These are phyloP conservation scores for Rhea americana DNA, from an alignment of 2,113 vertebrate species.

Conservation along the genomic window DNA sequence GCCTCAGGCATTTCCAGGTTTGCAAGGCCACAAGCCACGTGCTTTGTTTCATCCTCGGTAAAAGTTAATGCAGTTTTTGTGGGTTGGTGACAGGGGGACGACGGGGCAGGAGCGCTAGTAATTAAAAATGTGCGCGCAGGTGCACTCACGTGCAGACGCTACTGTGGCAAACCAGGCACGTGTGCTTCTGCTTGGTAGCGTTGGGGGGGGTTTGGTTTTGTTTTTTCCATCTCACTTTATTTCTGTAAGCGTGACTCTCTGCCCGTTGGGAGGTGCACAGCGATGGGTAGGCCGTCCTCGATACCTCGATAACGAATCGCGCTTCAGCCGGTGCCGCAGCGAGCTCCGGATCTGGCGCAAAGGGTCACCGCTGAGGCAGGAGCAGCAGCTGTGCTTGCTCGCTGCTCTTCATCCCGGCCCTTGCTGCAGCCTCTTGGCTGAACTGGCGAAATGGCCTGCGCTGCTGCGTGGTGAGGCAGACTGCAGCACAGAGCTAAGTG, in stretches of 20 bases:
- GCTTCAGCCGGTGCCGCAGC: background rate
- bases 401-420: background rate
- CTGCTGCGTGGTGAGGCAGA: background rate
- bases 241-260: background rate
- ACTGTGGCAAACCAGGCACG: background rate
- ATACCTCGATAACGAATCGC: background rate
- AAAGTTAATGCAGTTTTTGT: background rate
- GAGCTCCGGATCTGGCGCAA: background rate
- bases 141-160: too few species aligned
- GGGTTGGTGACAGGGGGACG: background rate
- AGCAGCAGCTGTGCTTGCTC: background rate
- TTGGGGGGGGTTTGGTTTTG: too few species aligned
- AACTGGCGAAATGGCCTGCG: background rate
- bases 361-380: background rate
- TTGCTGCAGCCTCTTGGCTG: background rate
- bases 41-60: background rate
- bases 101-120: background rate
- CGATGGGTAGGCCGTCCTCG: background rate
- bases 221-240: background rate
- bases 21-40: background rate
- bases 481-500: background rate
- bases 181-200: background rate
- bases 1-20: accelerated
- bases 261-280: background rate
- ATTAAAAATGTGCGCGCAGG: background rate